These are phyloP conservation scores for Scolopax mira DNA, from an alignment of 2,113 vertebrate genomes.

Conservation along the genomic window DNA sequence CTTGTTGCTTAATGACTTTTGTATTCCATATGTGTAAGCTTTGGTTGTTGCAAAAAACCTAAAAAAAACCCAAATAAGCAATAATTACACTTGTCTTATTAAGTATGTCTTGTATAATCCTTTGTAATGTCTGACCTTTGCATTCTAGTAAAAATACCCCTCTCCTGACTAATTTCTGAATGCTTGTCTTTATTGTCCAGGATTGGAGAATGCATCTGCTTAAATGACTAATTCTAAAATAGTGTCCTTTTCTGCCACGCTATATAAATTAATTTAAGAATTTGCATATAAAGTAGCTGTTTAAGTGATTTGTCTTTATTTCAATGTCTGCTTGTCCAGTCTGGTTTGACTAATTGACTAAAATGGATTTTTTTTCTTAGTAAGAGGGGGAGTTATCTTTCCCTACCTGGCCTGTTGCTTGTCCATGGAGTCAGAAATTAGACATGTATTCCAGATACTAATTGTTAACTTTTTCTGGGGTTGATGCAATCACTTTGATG, in stretches of 20 bases:
- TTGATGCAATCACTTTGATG: not conserved
- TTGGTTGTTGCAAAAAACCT: not conserved
- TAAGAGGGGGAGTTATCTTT: not conserved
- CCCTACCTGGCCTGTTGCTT: not conserved
- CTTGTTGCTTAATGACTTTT: not conserved
- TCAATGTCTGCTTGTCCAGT: not conserved
- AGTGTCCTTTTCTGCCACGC: not conserved
- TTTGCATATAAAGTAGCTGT: not conserved
- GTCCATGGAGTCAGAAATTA: not conserved
- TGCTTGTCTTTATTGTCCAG: not conserved
- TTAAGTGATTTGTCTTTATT: not conserved
- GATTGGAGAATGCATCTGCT: not conserved
- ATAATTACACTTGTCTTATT: not conserved
- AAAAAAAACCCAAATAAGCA: not conserved
- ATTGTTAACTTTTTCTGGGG: not conserved
- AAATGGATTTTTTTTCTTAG: not conserved
- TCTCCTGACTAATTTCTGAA: not conserved
- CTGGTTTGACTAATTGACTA: not conserved
- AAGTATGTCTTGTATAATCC: not conserved
- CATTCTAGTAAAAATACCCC: not conserved
- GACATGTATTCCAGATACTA: not conserved
- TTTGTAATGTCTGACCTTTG: not conserved
- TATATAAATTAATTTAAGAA: not conserved
- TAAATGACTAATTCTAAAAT: not conserved
- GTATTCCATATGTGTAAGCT: not conserved